Evolutionary conservation across 2,797 vertebrate genomes (phyloP).

Genomic region (Myotis vivesi): DNA sequence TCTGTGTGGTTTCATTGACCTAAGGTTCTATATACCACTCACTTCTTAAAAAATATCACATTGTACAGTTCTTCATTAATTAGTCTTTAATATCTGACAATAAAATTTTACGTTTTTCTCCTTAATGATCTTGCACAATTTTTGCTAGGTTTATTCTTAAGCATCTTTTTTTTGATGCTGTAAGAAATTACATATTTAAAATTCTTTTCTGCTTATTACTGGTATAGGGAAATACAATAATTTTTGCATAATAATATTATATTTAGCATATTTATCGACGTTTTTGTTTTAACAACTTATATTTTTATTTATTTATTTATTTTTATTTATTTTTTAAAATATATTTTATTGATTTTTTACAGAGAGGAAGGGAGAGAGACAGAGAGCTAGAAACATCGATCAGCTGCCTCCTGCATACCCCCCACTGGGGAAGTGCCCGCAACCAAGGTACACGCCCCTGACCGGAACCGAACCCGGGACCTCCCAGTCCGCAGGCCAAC

Average conservation of each 20-base stretch:
- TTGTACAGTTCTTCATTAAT: constrained; percentile 10
- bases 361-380: too few species aligned
- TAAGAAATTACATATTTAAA: constrained; percentile 28
- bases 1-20: neutral
- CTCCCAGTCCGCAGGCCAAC: too few species aligned
- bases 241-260: constrained; percentile 35
- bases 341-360: too few species aligned
- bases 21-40: neutral
- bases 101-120: constrained; percentile 30
- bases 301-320: too few species aligned
- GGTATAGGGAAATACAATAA: neutral
- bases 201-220: constrained; percentile 16
- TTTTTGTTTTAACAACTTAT: constrained; percentile 21
- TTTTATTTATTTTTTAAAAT: too few species aligned
- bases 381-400: too few species aligned
- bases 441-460: too few species aligned
- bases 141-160: constrained; percentile 35
- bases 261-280: neutral
- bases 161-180: constrained; percentile 15
- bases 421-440: too few species aligned
- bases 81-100: constrained; percentile 12
- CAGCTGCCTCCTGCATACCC: too few species aligned
- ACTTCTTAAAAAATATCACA: neutral
- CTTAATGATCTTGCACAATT: neutral
- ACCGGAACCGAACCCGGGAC: too few species aligned